phyloP scores from a whole-genome alignment of 2,113 vertebrate species.

The Catharus minimus region DNA sequence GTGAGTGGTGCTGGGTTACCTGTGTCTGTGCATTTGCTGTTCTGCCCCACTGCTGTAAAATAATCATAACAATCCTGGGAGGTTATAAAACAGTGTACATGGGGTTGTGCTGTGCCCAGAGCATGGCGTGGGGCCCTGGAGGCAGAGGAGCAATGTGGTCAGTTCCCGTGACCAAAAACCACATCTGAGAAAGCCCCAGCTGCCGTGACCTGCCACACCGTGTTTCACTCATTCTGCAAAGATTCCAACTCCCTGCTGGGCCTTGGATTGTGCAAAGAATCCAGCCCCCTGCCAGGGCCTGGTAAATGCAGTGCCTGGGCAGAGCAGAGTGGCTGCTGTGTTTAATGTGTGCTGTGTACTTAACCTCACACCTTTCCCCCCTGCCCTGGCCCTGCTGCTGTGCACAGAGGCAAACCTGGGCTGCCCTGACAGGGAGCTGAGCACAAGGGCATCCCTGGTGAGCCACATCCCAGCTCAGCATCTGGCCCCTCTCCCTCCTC shows the following conservation, averaged over 20 bases:
- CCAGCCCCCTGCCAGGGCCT: background rate
- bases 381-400: background rate
- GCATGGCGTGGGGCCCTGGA: rapidly evolving
- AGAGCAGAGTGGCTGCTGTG: background rate
- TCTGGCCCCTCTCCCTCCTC: background rate
- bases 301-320: background rate
- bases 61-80: background rate
- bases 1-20: background rate
- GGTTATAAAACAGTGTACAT: background rate
- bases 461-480: background rate
- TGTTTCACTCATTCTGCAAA: background rate
- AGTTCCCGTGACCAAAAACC: background rate
- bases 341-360: background rate
- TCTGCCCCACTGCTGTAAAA: background rate
- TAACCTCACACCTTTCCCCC: background rate
- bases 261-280: background rate
- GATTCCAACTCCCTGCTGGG: background rate
- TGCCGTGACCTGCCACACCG: rapidly evolving
- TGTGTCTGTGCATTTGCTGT: background rate
- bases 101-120: background rate
- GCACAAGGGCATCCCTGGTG: background rate
- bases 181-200: background rate
- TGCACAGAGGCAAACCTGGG: background rate
- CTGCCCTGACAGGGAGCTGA: background rate
- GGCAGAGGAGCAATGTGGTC: background rate